These are phyloP conservation scores for Porphyrio hochstetteri DNA, from an alignment of 2,113 vertebrate genomes.

Conservation along the genomic window DNA sequence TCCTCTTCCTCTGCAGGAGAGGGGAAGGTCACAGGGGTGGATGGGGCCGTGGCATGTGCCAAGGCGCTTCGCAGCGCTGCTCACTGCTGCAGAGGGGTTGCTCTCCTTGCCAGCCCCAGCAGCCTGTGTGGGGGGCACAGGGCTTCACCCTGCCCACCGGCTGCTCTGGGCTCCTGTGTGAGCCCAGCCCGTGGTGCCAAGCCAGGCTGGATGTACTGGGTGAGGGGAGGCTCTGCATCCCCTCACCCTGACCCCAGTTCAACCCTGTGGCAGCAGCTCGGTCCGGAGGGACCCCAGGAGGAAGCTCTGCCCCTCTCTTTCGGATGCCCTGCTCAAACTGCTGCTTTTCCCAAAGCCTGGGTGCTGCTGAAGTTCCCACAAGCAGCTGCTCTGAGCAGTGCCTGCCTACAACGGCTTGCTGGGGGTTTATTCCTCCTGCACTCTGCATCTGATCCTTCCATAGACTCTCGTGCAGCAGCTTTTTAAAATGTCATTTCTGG, in stretches of 20 bases:
- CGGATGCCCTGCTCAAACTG: too few species aligned
- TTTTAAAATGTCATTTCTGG: not conserved
- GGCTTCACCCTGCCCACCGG: not conserved
- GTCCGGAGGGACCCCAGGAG: too few species aligned
- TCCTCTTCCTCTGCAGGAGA: accelerated
- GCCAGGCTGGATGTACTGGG: too few species aligned
- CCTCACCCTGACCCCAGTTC: too few species aligned
- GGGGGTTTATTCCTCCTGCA: not conserved
- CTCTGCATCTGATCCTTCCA: not conserved
- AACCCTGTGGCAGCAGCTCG: too few species aligned
- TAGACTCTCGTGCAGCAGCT: accelerated
- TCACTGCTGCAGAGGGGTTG: accelerated
- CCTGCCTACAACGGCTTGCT: not conserved
- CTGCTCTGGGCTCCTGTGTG: accelerated
- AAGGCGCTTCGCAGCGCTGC: accelerated
- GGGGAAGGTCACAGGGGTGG: accelerated
- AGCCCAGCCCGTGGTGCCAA: not conserved
- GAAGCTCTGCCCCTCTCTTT: not conserved
- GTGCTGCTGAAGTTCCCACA: not conserved
- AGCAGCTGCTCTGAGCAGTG: accelerated
- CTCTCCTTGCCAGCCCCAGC: not conserved
- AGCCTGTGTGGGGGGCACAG: accelerated
- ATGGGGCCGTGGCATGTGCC: accelerated
- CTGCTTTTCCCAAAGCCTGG: accelerated
- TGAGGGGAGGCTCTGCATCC: not conserved